phyloP scores from a whole-genome alignment of 2,888 invertebrate genomes.

The Drosophila fungiperda region DNA sequence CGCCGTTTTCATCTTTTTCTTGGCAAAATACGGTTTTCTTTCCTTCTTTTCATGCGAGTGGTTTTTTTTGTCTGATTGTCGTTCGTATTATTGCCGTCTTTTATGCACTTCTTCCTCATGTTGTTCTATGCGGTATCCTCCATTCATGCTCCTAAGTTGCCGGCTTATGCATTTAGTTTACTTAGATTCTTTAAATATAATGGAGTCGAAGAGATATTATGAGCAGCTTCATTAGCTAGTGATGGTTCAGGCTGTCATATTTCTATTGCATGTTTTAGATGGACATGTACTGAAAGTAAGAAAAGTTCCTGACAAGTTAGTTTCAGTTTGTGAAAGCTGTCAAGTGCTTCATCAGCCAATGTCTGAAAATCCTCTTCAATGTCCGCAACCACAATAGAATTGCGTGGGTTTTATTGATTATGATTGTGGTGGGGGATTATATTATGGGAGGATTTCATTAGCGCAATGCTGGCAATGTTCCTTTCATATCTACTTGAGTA shows the following conservation, averaged over 20 bases:
- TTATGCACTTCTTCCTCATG: conserved; percentile 9
- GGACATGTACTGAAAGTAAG: neutral
- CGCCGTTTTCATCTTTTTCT: conserved; percentile 10
- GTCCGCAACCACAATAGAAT: conserved; percentile 2
- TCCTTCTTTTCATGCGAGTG: neutral
- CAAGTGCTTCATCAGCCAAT: conserved; percentile 10
- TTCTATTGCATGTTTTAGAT: neutral
- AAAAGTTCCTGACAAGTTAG: neutral
- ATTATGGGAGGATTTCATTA: conserved; percentile 18
- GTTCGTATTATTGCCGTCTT: conserved; percentile 29
- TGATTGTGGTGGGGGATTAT: neutral
- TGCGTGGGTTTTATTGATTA: conserved; percentile 27
- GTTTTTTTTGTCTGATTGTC: conserved; percentile 34
- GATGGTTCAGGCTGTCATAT: neutral
- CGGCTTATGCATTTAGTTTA: conserved; percentile 11
- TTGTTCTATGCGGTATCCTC: neutral
- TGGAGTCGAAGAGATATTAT: neutral
- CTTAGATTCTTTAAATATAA: neutral
- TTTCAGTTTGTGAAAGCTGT: conserved; percentile 3
- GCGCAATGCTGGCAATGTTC: neutral
- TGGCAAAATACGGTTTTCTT: conserved; percentile 10
- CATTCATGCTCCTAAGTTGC: neutral
- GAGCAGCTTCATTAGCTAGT: neutral
- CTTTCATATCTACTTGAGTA: conserved; percentile 30
- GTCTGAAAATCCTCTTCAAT: conserved; percentile 5